These are phyloP conservation scores for Thera obeliscata DNA, from an alignment of 2,888 invertebrate genomes.

Conservation along the genomic window DNA sequence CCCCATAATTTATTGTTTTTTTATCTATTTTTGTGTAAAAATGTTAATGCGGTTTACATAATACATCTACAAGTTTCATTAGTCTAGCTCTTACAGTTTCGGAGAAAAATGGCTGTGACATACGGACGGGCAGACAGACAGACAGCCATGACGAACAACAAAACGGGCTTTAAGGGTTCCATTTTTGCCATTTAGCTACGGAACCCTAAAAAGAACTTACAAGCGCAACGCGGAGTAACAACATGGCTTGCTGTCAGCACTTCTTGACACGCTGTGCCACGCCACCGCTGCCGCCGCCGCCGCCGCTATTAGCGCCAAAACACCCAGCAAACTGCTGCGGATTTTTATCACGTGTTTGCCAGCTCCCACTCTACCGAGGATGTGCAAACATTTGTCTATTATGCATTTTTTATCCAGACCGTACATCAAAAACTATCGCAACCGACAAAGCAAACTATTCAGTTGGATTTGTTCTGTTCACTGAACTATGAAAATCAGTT, in stretches of 20 bases:
- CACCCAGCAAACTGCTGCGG: slow-evolving; percentile 59
- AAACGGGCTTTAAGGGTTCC: too few species aligned
- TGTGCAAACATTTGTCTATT: slow-evolving; percentile 65
- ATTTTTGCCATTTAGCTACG: too few species aligned
- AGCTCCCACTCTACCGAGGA: slow-evolving; percentile 52
- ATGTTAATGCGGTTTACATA: too few species aligned
- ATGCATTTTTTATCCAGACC: slow-evolving; percentile 63
- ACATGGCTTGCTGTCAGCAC: slow-evolving; percentile 56
- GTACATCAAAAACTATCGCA: slow-evolving; percentile 67
- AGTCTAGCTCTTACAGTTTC: too few species aligned
- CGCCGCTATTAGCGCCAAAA: slow-evolving; percentile 53
- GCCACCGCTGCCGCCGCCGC: slow-evolving; percentile 18
- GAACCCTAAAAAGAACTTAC: not conserved
- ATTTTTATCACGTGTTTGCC: slow-evolving; percentile 61
- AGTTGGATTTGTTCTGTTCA: slow-evolving; percentile 59
- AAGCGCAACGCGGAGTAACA: slow-evolving; percentile 43
- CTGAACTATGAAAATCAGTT: slow-evolving; percentile 60
- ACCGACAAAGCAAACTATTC: slow-evolving; percentile 63
- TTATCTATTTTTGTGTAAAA: too few species aligned
- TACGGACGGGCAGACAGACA: too few species aligned
- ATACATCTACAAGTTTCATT: too few species aligned
- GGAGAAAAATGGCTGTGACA: too few species aligned
- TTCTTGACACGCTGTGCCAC: slow-evolving; percentile 53
- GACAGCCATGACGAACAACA: too few species aligned
- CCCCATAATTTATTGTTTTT: too few species aligned